Evolutionary conservation across 2,113 vertebrate species (phyloP), one percentile per base, ranked within the genome.

Genomic region (Hydrolagus affinis): DNA sequence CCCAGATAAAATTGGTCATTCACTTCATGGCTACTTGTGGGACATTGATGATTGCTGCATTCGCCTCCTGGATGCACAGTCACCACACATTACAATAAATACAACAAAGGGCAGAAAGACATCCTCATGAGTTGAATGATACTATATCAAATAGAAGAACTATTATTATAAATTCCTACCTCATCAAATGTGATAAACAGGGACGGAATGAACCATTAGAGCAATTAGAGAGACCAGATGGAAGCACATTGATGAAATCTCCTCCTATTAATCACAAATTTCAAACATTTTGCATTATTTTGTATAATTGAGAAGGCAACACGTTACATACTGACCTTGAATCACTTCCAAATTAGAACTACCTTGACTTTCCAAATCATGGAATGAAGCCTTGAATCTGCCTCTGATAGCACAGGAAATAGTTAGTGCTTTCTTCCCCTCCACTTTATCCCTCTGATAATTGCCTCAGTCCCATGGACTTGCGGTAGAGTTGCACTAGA

Each of bases 171-270:
- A 83, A 25, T 8, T 32, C 19, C 25, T 66, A 25, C 25, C 25
- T 32, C 15, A 64, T 32, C 60, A 30, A 83, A 83, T 30, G 44
- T 66, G 25, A 66, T 28, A 30, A 83, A 9, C 23, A 66, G 17
- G 66, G 62, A 66, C 78, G 30, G 28, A 66, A 68, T 32, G 25
- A 66, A 15, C 32, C 64, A 78, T 78, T 83, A 32, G 17, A 83
- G 25, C 25, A 21, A 83, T 83, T 83, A 83, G 21, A 66, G 21
- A 66, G 78, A 23, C 25, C 78, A 83, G 78, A 62, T 78, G 76
- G 19, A 60, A 60, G 4, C 14, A 1, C 62, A 83, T 68, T 28
- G 15, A 32, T 68, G 28, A 17, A 66, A 83, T 2, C 25, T 6
- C 10, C 7, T 30, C 15, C 62, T 62, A 83, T 32, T 19, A 83